Evolutionary conservation across 2,888 invertebrate genomes (phyloP).

Genomic region (Ichneumoninae sp.): DNA sequence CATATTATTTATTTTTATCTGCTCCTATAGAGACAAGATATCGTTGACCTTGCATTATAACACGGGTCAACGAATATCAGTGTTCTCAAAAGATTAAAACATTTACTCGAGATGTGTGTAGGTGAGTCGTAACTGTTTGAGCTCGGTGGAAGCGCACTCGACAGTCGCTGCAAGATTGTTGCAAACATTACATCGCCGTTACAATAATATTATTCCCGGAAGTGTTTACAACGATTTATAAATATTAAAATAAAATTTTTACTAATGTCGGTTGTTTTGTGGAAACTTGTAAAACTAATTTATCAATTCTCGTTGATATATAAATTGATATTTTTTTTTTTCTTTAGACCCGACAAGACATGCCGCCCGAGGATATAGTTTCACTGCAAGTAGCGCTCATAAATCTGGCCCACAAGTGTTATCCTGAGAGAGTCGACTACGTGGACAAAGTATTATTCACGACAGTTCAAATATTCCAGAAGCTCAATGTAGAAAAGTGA

Average conservation of each 20-base stretch:
- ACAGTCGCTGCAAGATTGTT: constrained; percentile 18
- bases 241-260: not conserved
- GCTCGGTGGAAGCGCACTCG: not conserved
- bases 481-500: constrained; percentile 93
- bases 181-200: not conserved
- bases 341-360: constrained; percentile 93
- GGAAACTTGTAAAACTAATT: constrained; percentile 4
- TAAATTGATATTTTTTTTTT: constrained; percentile 58
- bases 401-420: constrained; percentile 97
- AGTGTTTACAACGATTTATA: not conserved
- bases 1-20: constrained; percentile 17
- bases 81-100: constrained; percentile 59
- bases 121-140: constrained; percentile 10
- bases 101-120: constrained; percentile 34
- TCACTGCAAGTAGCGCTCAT: constrained; percentile 97
- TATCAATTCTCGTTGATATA: constrained; percentile 13
- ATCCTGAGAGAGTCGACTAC: constrained; percentile 96
- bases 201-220: not conserved
- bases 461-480: constrained; percentile 95
- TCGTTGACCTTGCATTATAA: constrained; percentile 33
- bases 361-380: constrained; percentile 98
- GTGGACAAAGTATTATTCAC: constrained; percentile 97
- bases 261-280: not conserved
- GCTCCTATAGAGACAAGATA: constrained; percentile 40
- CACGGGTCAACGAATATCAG: constrained; percentile 63